Conservation (phyloP, 2,797 vertebrate species). For the Leuciscus waleckii region DNA sequence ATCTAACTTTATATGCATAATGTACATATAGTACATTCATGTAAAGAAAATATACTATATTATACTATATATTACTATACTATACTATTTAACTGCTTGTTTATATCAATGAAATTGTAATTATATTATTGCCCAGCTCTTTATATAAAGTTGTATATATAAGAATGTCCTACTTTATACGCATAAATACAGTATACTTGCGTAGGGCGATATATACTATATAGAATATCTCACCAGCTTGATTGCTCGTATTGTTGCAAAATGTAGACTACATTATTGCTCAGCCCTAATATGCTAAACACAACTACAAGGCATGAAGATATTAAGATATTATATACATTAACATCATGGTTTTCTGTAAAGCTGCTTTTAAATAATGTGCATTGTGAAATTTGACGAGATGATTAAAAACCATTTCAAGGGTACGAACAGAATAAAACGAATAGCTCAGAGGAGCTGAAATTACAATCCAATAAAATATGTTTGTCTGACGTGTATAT, state of each 20-base stretch:
- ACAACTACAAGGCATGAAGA: neutral
- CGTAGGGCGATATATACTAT: neutral
- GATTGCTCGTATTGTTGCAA: neutral
- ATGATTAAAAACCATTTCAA: neutral
- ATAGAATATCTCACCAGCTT: neutral
- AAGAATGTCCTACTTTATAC: too few species aligned
- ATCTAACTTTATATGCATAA: neutral
- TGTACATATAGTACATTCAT: neutral
- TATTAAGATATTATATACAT: too few species aligned
- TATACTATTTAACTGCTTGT: too few species aligned
- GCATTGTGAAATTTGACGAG: neutral
- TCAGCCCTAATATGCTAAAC: neutral
- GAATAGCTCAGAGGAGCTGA: neutral
- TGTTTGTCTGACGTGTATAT: neutral
- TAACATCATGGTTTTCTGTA: neutral
- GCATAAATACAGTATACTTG: neutral
- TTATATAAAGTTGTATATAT: neutral
- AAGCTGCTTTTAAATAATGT: neutral
- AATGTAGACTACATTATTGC: neutral
- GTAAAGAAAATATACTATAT: neutral
- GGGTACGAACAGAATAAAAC: neutral
- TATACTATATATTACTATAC: too few species aligned
- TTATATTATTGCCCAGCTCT: neutral
- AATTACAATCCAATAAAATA: neutral
- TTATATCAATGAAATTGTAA: too few species aligned